Evolutionary conservation across 2,888 invertebrate species (phyloP).

Genomic region (Chaetogeoica ovagalla): DNA sequence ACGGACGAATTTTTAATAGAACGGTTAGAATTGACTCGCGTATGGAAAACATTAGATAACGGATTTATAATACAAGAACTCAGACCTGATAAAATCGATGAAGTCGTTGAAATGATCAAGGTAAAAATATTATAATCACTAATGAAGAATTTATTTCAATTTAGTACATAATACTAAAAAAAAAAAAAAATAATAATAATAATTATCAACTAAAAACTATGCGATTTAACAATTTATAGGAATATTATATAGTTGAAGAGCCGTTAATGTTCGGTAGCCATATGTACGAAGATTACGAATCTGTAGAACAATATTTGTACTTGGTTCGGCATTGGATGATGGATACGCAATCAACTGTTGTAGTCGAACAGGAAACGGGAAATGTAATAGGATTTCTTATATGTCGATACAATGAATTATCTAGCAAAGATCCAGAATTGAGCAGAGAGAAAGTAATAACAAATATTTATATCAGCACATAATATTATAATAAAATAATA

Average conservation of each 20-base stretch:
- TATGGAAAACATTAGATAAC: conserved; percentile 17
- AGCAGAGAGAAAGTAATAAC: conserved; percentile 19
- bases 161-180: too few species aligned
- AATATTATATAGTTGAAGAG: conserved; percentile 27
- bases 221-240: neutral
- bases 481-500: neutral
- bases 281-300: conserved; percentile 15
- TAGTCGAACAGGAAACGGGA: conserved; percentile 8
- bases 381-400: conserved; percentile 30
- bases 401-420: conserved; percentile 17
- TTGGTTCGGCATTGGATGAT: conserved; percentile 26
- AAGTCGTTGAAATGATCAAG: conserved; percentile 27
- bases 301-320: conserved; percentile 31
- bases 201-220: too few species aligned
- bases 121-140: neutral
- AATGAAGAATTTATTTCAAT: neutral
- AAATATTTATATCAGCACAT: neutral
- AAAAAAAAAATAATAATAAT: too few species aligned
- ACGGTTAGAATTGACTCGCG: neutral
- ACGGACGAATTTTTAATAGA: conserved; percentile 11
- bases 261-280: conserved; percentile 1
- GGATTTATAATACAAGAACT: conserved; percentile 38
- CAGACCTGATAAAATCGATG: neutral
- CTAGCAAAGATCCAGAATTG: neutral
- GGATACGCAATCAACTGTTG: conserved; percentile 28